phyloP scores from a whole-genome alignment of 2,113 vertebrate species.

The Phrynosoma blainvillii region DNA sequence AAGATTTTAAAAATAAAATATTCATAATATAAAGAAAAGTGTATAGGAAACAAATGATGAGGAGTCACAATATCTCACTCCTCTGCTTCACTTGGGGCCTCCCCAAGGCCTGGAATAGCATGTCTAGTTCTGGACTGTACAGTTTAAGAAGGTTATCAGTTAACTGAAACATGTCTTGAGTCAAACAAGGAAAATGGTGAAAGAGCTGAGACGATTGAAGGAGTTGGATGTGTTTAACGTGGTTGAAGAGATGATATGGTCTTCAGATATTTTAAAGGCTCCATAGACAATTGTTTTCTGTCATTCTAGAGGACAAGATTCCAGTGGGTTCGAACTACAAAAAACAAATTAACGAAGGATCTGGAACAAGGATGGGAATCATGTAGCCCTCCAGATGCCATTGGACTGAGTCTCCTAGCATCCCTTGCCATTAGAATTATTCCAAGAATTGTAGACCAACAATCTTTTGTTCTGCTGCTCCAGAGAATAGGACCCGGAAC shows the following conservation, averaged over 20 bases:
- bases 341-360: background rate
- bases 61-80: background rate
- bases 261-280: background rate
- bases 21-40: no score
- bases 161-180: background rate
- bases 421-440: no score
- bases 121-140: background rate
- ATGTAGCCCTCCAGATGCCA: background rate
- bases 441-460: no score
- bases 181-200: background rate
- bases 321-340: background rate
- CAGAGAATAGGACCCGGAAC: no score
- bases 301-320: background rate
- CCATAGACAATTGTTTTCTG: background rate
- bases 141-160: background rate
- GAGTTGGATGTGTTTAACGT: background rate
- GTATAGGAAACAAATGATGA: background rate
- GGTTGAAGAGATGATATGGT: background rate
- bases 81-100: background rate
- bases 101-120: no score
- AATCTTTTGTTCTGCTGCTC: no score
- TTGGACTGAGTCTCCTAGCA: no score
- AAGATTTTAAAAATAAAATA: no score
- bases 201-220: background rate
- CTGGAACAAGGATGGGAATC: background rate